phyloP scores from a whole-genome alignment of 2,888 invertebrate genomes.

The Tribolium freemani region DNA sequence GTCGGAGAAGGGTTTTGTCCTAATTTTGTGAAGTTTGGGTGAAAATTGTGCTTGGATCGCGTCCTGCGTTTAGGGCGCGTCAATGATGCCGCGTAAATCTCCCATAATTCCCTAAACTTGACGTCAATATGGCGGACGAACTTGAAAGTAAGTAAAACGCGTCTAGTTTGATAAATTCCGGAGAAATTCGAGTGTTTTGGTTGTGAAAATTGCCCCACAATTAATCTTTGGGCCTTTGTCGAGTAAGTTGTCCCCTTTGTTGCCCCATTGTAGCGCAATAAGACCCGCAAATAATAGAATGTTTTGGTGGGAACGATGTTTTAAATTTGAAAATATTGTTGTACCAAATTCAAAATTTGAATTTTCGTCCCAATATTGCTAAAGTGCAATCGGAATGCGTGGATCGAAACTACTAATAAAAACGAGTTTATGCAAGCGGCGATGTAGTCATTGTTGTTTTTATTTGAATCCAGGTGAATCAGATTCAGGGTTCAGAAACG shows the following conservation, averaged over 20 bases:
- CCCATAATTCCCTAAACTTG: slow-evolving; percentile 43
- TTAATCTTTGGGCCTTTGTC: slow-evolving; percentile 43
- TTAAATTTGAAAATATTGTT: slow-evolving; percentile 67
- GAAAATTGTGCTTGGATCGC: slow-evolving; percentile 10
- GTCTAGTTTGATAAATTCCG: slow-evolving; percentile 45
- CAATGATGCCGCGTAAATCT: slow-evolving; percentile 37
- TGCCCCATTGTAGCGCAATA: background rate
- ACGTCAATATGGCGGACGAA: slow-evolving; percentile 86
- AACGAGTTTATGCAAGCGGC: background rate
- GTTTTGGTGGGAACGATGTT: slow-evolving; percentile 57
- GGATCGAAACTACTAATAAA: background rate
- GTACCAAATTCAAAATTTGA: slow-evolving; percentile 65
- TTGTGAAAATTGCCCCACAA: slow-evolving; percentile 37
- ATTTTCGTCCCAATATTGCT: slow-evolving; percentile 4
- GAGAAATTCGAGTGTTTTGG: slow-evolving; percentile 57
- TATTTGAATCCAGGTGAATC: slow-evolving; percentile 69
- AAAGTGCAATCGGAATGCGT: background rate
- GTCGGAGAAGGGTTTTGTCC: too few relatives aligned
- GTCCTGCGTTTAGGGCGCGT: slow-evolving; percentile 15
- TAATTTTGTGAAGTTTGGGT: too few relatives aligned
- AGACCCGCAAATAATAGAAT: slow-evolving; percentile 36
- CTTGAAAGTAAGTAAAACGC: slow-evolving; percentile 77
- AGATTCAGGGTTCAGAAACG: slow-evolving; percentile 72
- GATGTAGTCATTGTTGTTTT: slow-evolving; percentile 12
- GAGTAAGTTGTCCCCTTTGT: slow-evolving; percentile 28